Evolutionary conservation across 2,888 invertebrate genomes (phyloP).

Genomic region (Bedellia somnulentella): DNA sequence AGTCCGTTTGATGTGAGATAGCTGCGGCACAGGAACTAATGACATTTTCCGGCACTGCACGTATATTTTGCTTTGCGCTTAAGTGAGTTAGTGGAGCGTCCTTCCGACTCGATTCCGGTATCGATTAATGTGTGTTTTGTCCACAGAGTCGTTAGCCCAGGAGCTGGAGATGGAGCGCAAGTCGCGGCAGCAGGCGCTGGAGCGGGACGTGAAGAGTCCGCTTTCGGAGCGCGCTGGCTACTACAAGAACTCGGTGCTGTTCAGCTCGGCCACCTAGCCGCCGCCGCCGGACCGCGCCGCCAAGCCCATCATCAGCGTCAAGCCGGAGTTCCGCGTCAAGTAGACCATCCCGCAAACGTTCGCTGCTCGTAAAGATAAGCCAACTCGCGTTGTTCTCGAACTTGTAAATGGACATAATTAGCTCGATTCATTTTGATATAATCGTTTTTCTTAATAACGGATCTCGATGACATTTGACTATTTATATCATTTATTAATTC

Average conservation of each 20-base stretch:
- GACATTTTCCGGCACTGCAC: slow-evolving; percentile 41
- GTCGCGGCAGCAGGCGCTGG: slow-evolving; percentile 76
- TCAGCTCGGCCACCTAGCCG: slow-evolving; percentile 82
- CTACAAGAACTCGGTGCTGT: slow-evolving; percentile 88
- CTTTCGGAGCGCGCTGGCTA: slow-evolving; percentile 80
- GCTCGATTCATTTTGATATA: slow-evolving; percentile 20
- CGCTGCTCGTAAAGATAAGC: neutral
- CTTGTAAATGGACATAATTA: too few relatives aligned
- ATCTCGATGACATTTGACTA: slow-evolving; percentile 27
- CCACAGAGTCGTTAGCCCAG: slow-evolving; percentile 81
- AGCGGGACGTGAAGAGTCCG: slow-evolving; percentile 84
- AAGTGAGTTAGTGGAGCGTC: too few relatives aligned
- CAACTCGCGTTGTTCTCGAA: neutral
- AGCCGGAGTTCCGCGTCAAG: slow-evolving; percentile 56
- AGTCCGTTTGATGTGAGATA: slow-evolving; percentile 50
- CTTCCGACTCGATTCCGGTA: too few relatives aligned
- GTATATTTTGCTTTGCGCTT: too few relatives aligned
- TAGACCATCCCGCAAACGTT: too few relatives aligned
- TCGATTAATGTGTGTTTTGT: too few relatives aligned
- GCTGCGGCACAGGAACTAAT: slow-evolving; percentile 38
- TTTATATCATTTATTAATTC: slow-evolving; percentile 31
- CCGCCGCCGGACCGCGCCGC: slow-evolving; percentile 34
- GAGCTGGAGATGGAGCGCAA: slow-evolving; percentile 88
- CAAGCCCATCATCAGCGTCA: slow-evolving; percentile 58
- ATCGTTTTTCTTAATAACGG: slow-evolving; percentile 24